Evolutionary conservation across 2,797 vertebrate species (phyloP), one percentile per base, ranked within the genome.

Genomic region (Leuciscus waleckii): DNA sequence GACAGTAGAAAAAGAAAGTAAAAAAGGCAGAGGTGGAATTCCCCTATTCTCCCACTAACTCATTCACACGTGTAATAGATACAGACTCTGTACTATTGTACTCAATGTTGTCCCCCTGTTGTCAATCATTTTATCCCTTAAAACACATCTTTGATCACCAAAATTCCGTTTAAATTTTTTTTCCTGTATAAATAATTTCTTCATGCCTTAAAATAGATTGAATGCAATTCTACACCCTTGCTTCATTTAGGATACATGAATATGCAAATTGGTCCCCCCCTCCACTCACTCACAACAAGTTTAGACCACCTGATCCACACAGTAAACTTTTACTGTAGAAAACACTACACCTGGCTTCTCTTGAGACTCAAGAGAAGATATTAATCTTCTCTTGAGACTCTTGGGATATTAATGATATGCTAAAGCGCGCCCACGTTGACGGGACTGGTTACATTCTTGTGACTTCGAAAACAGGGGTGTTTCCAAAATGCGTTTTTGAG

Each of bases 151-250:
- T 10, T 61, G n/a, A 61, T 61, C 56, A 26, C 11, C n/a, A 61
- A 61, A 61, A 61, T 26, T 5, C 13, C 0, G 11, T 61, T 2
- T 2, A 13, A 1, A 1, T 2, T 2, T 54, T 21, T 2, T 2
- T 54, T 21, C n/a, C 11, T 58, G 3, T 16, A 9, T n/a, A n/a
- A n/a, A 58, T 56, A 8, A 54, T 58, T 58, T 58, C 56, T 26
- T 61, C 23, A 11, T 26, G 56, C 56, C 9, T 61, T 13, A 26
- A 61, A 26, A 61, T 5, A 14, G 23, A n/a, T 13, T 61, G 4
- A 61, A 61, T 56, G 54, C 4, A 56, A 56, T 46, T 46, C 51
- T 56, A 21, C 19, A 56, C 54, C 21, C 21, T n/a, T 58, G 56
- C 23, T 58, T 58, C 23, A 11, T 10, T 56, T 58, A 58, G 23